Base-by-base conservation (phyloP, 2,888 invertebrate species). In the Caenorhabditis zanzibari region DNA sequence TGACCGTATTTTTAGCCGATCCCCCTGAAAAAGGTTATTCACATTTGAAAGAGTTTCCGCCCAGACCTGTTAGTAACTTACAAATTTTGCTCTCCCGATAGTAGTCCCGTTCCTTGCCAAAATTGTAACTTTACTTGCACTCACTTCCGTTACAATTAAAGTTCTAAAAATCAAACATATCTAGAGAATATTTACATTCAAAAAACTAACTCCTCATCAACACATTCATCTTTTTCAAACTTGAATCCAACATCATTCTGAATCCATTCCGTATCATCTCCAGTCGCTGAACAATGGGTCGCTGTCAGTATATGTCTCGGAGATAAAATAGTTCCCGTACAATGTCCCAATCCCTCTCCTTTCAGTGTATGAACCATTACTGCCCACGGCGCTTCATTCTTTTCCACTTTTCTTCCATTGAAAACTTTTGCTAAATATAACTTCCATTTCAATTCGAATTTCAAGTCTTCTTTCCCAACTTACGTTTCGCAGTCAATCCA, bases 341-440 rank as follows among this genome's bases (percentile, higher is more conserved):
- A 69, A 58, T 32, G 32, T 32, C 32, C 32, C 14, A 3, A n/a
- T 32, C 6, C 26, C 1, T 16, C 26, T 26, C 2, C 9, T 26
- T 47, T 47, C 19, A 22, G n/a, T 9, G 59, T 58, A 5, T 32
- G 14, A 12, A 72, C 49, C 58, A 28, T 47, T 1, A 72, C 72
- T 19, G 72, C 1, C 72, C 72, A 72, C n/a, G 72, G 72, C 0
- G 72, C 72, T 26, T 72, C 72, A 4, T 52, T 58, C 2, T 9
- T 22, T 9, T 32, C 14, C n/a, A 59, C 19, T 16, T 32, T 3
- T 52, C 35, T 28, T 16, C 72, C 72, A 22, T 52, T 72, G 72
- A 72, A 72, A 22, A 72, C 47, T 49, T 73, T 73, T 0, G 58
- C 72, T 72, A 59, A 14, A 71, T 26, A 24, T n/a, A n/a, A n/a